These are phyloP conservation scores for Pimpla rufipes DNA, from an alignment of 2,888 invertebrate species.

Conservation along the genomic window DNA sequence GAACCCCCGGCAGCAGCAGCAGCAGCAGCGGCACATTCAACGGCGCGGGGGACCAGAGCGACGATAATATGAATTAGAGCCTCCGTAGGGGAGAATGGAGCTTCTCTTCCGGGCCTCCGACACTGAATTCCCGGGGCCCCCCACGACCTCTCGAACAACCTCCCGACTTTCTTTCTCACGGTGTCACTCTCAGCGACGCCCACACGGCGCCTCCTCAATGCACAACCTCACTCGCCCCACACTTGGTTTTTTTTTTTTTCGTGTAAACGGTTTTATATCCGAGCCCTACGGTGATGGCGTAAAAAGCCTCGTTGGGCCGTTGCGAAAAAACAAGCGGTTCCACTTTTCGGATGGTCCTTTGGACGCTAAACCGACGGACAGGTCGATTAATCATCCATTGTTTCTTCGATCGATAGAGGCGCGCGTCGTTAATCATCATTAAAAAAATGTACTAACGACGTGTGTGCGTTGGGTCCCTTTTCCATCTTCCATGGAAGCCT, in stretches of 20 bases:
- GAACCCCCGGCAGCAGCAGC: no score
- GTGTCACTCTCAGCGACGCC: constrained; percentile 21
- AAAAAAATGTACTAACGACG: neutral
- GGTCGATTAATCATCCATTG: constrained; percentile 7
- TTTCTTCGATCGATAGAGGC: neutral
- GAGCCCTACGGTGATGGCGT: neutral
- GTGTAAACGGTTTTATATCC: neutral
- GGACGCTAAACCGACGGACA: neutral
- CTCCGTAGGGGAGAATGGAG: constrained; percentile 52
- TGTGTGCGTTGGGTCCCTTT: neutral
- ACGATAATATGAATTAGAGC: constrained; percentile 70
- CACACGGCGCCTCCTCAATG: neutral
- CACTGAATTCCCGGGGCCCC: constrained; percentile 1
- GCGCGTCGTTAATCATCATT: neutral
- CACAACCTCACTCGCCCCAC: neutral
- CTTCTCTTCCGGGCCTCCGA: constrained; percentile 49
- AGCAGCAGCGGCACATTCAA: constrained; percentile 22
- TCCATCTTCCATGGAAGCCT: neutral
- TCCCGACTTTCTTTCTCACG: constrained; percentile 23
- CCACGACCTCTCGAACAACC: neutral
- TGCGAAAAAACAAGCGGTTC: neutral
- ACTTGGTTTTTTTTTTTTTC: neutral
- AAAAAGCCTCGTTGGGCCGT: neutral
- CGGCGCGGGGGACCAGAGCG: neutral
- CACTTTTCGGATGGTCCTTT: neutral